Percentiles rank a stretch among this genome's conserved stretches.
Evolutionary conservation across 2,113 vertebrate species (phyloP).

Genomic region (Odocoileus hemionus): DNA sequence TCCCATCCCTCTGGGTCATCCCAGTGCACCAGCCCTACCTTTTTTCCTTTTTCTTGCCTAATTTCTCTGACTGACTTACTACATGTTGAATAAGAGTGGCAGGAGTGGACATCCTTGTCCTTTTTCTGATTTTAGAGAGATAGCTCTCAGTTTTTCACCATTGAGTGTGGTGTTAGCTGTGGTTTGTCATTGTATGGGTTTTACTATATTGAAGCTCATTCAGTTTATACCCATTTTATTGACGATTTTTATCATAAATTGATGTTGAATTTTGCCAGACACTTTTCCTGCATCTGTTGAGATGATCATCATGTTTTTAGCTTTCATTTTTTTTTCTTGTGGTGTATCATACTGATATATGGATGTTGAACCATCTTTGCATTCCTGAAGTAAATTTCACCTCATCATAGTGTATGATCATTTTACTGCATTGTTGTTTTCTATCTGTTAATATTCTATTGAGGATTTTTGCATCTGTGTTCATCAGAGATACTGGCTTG

Average conservation of each 20-base stretch:
- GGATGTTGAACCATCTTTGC: neutral
- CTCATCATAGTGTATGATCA: neutral
- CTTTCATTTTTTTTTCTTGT: rapidly evolving
- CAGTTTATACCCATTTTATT: neutral
- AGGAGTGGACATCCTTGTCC: neutral
- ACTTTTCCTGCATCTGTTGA: neutral
- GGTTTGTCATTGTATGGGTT: neutral
- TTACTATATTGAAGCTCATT: neutral
- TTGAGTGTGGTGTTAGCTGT: neutral
- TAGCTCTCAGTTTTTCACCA: neutral
- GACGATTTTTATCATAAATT: neutral
- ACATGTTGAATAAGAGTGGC: neutral
- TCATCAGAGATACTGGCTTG: neutral
- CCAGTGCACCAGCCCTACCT: too few relatives aligned
- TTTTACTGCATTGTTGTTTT: neutral
- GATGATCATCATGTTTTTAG: neutral
- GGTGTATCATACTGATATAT: neutral
- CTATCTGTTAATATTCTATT: neutral
- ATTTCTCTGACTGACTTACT: neutral
- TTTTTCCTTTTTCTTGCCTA: neutral
- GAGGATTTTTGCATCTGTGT: neutral
- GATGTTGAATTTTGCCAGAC: neutral
- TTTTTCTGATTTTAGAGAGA: neutral
- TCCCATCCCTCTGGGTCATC: too few relatives aligned
- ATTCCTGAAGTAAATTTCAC: neutral